Conservation (phyloP, 2,797 vertebrate genomes). For the Malurus leucopterus region DNA sequence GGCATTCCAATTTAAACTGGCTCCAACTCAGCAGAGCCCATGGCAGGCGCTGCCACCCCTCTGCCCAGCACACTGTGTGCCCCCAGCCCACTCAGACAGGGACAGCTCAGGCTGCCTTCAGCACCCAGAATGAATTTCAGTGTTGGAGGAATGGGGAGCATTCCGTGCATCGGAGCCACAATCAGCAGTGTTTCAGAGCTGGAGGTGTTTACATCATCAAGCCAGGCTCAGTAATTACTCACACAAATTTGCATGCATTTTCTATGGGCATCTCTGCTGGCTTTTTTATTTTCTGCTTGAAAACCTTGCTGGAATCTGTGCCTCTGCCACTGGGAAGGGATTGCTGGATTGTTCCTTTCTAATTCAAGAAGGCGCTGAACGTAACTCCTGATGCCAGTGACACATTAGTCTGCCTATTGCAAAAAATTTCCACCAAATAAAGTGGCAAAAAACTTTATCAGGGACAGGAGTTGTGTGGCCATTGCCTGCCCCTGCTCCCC, state of each 20-base stretch:
- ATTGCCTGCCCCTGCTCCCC: rapidly evolving
- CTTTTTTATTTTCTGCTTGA: not conserved
- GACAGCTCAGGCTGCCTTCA: not conserved
- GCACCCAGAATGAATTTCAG: rapidly evolving
- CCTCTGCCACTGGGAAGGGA: not conserved
- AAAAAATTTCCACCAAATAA: not conserved
- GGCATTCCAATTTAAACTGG: not conserved
- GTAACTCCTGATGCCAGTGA: not conserved
- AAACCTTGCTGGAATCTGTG: not conserved
- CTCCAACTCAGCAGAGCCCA: not conserved
- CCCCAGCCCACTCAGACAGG: rapidly evolving
- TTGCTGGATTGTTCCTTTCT: not conserved
- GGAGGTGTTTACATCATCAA: not conserved
- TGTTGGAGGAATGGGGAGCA: rapidly evolving
- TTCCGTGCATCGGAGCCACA: not conserved
- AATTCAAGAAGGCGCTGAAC: not conserved
- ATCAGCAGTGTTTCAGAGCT: constrained; percentile 2
- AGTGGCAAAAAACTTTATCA: not conserved
- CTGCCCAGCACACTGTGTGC: not conserved
- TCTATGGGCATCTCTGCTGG: not conserved
- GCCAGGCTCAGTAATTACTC: not conserved
- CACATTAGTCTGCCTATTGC: not conserved
- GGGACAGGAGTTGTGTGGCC: rapidly evolving
- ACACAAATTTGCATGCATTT: constrained; percentile 15
- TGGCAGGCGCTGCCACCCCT: not conserved